Evolutionary conservation across 2,797 vertebrate species (phyloP), one percentile per base, ranked within the genome.

Genomic region (Geotria australis): DNA sequence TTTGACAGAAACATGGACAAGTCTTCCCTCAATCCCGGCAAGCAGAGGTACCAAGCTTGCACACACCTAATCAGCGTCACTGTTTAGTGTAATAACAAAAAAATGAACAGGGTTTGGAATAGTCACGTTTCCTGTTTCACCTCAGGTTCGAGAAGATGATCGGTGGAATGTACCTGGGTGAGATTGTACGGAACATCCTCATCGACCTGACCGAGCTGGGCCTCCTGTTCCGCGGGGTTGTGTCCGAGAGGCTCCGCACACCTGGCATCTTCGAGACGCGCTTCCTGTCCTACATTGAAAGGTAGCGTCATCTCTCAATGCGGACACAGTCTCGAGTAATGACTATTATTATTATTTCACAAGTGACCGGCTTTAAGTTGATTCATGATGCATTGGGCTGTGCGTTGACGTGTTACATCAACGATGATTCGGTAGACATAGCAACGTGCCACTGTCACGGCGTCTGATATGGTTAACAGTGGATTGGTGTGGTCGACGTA

Each of bases 81-180:
- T 55, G n/a, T 55, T n/a, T 9, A 51, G 51, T 55, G 51, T n/a
- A 55, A n/a, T n/a, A 55, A 55, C 24, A 10, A 8, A 15, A 55
- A 8, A 15, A 2, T 55, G 8, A n/a, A 55, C 24, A 45, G n/a
- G n/a, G 24, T n/a, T 55, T 7, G n/a, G 9, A 55, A 15, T n/a
- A 55, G 6, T 6, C 49, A 12, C 12, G 49, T 53, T n/a, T 14
- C 11, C 14, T 13, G 24, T 12, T 57, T 59, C 48, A 3, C 1
- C 8, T 8, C 60, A 78, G 76, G 63, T 77, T 70, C 5, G 76
- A 78, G 67, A 77, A 78, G 65, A 71, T 77, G 61, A 75, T 77
- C 65, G 76, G 76, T 0, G 75, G 76, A 49, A 76, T 75, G 76
- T 77, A 76, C 60, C 63, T 78, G 59, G 76, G 76, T 0, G 74